Conservation (phyloP, 2,797 vertebrate species). For the Xiphophorus birchmanni region DNA sequence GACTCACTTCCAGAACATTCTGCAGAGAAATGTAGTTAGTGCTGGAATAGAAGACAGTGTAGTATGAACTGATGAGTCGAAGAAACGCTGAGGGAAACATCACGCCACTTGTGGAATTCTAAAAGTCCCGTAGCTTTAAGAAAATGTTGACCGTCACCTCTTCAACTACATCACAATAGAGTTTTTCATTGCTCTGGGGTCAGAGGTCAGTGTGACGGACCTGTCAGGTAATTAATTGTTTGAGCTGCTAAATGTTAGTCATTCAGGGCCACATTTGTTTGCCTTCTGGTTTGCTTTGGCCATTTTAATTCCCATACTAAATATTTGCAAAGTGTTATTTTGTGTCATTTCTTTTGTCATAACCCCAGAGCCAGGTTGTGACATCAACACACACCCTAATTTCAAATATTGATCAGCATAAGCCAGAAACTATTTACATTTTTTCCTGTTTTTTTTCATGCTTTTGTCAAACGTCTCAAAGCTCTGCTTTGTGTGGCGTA, state of each 20-base stretch:
- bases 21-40: background rate
- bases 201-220: background rate
- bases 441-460: no score
- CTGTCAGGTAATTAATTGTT: background rate
- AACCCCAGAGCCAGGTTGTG: background rate
- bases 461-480: no score
- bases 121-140: background rate
- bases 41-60: background rate
- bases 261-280: background rate
- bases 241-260: background rate
- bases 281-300: background rate
- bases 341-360: background rate
- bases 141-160: background rate
- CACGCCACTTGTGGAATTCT: background rate
- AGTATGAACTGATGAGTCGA: background rate
- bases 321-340: background rate
- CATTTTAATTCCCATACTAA: background rate
- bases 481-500: background rate
- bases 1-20: background rate
- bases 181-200: background rate
- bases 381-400: background rate
- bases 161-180: background rate
- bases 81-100: background rate
- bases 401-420: background rate
- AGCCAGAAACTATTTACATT: no score